Conservation (phyloP, 2,888 invertebrate genomes). For the Megalurothrips usitatus region DNA sequence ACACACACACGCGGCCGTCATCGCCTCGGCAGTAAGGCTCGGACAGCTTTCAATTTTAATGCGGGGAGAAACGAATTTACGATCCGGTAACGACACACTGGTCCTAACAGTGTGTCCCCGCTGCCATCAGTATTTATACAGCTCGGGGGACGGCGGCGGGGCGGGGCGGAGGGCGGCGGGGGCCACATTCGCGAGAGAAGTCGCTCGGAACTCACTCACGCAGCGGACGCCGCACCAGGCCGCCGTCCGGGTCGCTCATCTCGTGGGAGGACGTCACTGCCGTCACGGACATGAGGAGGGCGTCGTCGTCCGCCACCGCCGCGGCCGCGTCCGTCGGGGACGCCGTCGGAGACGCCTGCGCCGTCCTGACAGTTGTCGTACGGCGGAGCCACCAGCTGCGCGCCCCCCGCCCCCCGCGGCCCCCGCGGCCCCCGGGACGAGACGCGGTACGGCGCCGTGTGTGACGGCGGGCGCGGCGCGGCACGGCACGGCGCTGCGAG, state of each 20-base stretch:
- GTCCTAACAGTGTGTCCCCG: too few species aligned
- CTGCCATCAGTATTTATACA: too few species aligned
- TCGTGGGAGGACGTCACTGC: background rate
- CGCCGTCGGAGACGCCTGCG: background rate
- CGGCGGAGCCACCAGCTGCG: background rate
- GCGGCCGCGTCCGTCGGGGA: background rate
- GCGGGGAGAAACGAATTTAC: conserved; percentile 7
- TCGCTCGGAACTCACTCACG: too few species aligned
- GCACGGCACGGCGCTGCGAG: background rate
- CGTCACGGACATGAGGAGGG: background rate
- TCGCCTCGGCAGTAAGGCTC: background rate
- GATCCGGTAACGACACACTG: conserved; percentile 17
- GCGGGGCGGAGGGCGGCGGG: too few species aligned
- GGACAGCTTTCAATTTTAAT: conserved; percentile 26
- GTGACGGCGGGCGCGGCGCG: background rate
- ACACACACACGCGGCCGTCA: background rate
- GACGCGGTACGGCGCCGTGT: background rate
- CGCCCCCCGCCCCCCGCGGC: background rate
- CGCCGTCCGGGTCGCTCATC: background rate
- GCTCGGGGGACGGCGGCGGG: too few species aligned
- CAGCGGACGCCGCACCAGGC: background rate
- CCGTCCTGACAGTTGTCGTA: background rate
- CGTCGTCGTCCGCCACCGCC: too few species aligned
- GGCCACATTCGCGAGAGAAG: background rate
- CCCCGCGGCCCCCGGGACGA: background rate